phyloP scores from a whole-genome alignment of 2,888 invertebrate species.

The Cheilosia impressa region DNA sequence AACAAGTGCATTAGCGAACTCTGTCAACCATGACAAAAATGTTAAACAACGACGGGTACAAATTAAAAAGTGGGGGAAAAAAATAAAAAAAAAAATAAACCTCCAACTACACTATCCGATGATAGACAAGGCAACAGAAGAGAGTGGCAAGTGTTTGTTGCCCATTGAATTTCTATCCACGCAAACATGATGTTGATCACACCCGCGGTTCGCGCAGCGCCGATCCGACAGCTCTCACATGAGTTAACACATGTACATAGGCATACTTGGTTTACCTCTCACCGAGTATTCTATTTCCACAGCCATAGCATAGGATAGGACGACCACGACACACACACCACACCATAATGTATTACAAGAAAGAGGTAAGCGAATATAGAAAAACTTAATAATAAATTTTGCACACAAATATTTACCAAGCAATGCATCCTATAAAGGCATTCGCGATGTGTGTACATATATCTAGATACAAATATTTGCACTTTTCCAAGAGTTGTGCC shows the following conservation, averaged over 20 bases:
- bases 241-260: conserved; percentile 38
- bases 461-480: conserved; percentile 57
- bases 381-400: conserved; percentile 56
- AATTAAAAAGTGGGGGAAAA: conserved; percentile 14
- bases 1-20: conserved; percentile 67
- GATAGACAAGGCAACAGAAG: conserved; percentile 15
- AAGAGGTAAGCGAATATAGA: not conserved
- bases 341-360: not conserved
- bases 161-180: conserved; percentile 64
- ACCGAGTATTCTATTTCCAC: conserved; percentile 38
- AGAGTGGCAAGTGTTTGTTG: conserved; percentile 24
- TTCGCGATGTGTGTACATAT: not conserved
- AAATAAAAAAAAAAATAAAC: conserved; percentile 27
- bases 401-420: conserved; percentile 69
- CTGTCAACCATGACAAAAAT: conserved; percentile 66
- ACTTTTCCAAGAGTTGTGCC: conserved; percentile 43
- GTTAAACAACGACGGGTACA: conserved; percentile 35
- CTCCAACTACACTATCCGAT: not conserved
- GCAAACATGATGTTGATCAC: conserved; percentile 66
- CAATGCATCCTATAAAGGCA: conserved; percentile 33
- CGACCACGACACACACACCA: not conserved
- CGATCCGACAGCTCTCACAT: conserved; percentile 48
- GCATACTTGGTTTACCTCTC: conserved; percentile 33
- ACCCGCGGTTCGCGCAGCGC: conserved; percentile 52
- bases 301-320: conserved; percentile 29